phyloP scores from a whole-genome alignment of 2,113 vertebrate genomes.

The Felis chaus region DNA sequence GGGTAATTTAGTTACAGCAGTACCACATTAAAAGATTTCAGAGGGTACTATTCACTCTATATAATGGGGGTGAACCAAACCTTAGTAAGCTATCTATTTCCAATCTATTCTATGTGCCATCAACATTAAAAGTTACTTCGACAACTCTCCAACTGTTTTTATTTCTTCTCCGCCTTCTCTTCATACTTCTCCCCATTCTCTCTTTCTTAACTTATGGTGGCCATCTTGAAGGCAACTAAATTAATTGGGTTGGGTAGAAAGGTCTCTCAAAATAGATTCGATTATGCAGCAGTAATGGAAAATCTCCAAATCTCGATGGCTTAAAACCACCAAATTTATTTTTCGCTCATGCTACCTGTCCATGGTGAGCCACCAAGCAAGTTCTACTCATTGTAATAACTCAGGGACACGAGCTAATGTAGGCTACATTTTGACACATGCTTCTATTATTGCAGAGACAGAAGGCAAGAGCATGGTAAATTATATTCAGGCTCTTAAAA shows the following conservation, averaged over 20 bases:
- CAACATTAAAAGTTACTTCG: neutral
- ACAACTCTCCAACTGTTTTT: neutral
- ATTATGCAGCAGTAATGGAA: neutral
- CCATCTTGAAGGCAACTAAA: neutral
- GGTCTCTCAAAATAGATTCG: neutral
- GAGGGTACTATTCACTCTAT: neutral
- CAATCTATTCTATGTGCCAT: neutral
- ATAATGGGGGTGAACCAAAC: neutral
- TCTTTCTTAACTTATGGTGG: neutral
- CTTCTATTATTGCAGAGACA: neutral
- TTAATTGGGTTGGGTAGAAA: neutral
- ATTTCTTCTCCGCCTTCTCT: neutral
- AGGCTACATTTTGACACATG: neutral
- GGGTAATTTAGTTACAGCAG: neutral
- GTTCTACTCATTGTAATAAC: neutral
- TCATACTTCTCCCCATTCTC: neutral
- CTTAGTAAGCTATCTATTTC: neutral
- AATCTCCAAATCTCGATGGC: neutral
- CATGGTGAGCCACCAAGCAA: neutral
- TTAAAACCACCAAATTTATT: conserved; percentile 20
- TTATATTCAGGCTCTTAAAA: neutral
- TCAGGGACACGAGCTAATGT: neutral
- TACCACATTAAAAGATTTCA: neutral
- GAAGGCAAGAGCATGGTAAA: neutral
- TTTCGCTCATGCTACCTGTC: neutral